Percentiles rank a stretch among this genome's conserved stretches.
phyloP scores from a whole-genome alignment of 2,113 vertebrate genomes.

The Orycteropus afer region DNA sequence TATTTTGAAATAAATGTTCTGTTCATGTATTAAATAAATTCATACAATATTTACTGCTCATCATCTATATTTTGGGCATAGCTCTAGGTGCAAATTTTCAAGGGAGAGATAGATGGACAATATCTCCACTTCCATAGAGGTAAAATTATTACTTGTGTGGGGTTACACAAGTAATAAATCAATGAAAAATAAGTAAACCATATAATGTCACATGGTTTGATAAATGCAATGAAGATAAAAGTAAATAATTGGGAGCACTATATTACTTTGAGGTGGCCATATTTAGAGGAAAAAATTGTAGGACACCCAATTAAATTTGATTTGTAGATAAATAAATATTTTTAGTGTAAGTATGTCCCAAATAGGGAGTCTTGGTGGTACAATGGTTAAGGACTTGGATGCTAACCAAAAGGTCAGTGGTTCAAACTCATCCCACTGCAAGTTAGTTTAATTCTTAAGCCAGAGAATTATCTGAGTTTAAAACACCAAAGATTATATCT shows the following conservation, averaged over 20 bases:
- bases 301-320: not conserved
- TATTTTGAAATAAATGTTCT: not conserved
- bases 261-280: not conserved
- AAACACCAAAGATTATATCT: not conserved
- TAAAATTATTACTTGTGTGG: not conserved
- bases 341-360: not conserved
- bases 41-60: not conserved
- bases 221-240: not conserved
- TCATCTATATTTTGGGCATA: not conserved
- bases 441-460: not conserved
- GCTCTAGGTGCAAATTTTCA: not conserved
- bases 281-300: not conserved
- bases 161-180: not conserved
- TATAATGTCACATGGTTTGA: not conserved
- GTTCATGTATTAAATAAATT: not conserved
- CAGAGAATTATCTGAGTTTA: not conserved
- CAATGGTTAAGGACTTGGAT: not conserved
- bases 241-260: not conserved
- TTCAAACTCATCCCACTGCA: not conserved
- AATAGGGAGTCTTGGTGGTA: not conserved
- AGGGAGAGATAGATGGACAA: not conserved
- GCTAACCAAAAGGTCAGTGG: not conserved
- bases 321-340: slow-evolving; percentile 43
- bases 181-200: not conserved
- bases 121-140: not conserved